phyloP scores from a whole-genome alignment of 2,797 vertebrate species.

The Mico argentatus region DNA sequence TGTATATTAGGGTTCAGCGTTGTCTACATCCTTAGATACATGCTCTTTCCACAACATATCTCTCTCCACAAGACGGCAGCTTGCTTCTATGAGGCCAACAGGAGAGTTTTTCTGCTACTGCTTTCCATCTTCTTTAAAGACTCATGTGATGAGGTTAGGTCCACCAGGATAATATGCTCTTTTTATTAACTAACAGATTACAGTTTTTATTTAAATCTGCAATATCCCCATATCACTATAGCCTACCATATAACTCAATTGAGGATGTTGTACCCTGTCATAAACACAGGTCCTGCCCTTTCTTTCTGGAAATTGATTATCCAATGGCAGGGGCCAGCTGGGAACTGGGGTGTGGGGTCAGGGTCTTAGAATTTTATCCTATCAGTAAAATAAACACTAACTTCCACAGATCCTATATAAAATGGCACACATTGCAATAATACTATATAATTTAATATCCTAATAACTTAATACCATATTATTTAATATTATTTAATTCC shows the following conservation, averaged over 20 bases:
- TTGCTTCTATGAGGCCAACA: too few relatives aligned
- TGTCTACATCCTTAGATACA: neutral
- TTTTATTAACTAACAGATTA: neutral
- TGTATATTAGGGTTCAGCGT: too few relatives aligned
- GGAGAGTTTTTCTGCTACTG: neutral
- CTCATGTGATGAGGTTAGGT: neutral
- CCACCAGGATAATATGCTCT: neutral
- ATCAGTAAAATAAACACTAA: neutral
- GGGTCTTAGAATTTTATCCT: neutral
- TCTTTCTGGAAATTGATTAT: neutral
- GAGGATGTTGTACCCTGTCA: fast-evolving
- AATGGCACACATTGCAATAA: neutral
- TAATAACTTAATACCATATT: neutral
- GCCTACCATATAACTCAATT: neutral
- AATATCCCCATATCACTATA: neutral
- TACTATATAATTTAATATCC: neutral
- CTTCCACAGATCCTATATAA: neutral
- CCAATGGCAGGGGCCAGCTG: neutral
- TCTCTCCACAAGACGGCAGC: too few relatives aligned
- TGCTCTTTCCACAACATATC: neutral
- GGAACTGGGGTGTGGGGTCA: neutral
- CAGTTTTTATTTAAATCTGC: neutral
- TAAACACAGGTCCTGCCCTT: neutral
- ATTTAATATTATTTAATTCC: neutral
- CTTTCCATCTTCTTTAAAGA: neutral